A percentile compares a stretch with the other conserved stretches of the same genome.
phyloP scores from a whole-genome alignment of 2,797 vertebrate species.

The Pteronotus mesoamericanus region DNA sequence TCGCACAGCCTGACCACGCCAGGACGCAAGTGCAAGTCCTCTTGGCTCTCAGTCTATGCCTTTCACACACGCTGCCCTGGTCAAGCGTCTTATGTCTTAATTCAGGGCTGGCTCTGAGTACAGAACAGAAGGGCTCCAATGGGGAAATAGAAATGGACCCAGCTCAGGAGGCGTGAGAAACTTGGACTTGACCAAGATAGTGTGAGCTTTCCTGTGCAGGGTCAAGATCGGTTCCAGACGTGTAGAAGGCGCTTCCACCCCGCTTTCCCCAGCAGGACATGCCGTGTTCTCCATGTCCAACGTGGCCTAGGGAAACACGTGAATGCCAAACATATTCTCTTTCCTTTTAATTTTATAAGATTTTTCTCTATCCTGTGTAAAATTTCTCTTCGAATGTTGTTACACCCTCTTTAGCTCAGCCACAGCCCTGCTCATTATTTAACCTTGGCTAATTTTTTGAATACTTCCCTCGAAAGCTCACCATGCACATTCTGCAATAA shows the following conservation, averaged over 20 bases:
- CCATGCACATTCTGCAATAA: conserved; percentile 22
- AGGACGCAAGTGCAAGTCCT: neutral
- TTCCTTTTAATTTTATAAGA: conserved; percentile 76
- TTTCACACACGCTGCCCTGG: neutral
- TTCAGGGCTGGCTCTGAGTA: neutral
- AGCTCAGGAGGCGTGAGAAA: neutral
- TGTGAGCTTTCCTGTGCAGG: neutral
- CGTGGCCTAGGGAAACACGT: neutral
- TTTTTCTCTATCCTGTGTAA: conserved; percentile 60
- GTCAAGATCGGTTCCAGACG: neutral
- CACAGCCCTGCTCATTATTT: conserved; percentile 61
- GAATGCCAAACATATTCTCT: conserved; percentile 50
- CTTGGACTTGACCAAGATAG: neutral
- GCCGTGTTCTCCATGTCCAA: neutral
- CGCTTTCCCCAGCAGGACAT: neutral
- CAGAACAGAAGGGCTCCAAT: neutral
- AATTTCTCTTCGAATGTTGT: conserved; percentile 54
- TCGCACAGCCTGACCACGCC: neutral
- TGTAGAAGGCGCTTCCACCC: accelerated
- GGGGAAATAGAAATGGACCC: neutral
- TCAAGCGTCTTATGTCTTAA: neutral
- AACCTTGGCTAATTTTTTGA: conserved; percentile 71
- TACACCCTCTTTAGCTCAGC: conserved; percentile 60
- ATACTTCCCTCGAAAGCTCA: conserved; percentile 38
- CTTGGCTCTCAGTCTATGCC: too few relatives aligned